Evolutionary conservation across 30 jellyfish, hydroid and myxozoan species (phyloP).

Genomic region (Cassiopea xamachana): DNA sequence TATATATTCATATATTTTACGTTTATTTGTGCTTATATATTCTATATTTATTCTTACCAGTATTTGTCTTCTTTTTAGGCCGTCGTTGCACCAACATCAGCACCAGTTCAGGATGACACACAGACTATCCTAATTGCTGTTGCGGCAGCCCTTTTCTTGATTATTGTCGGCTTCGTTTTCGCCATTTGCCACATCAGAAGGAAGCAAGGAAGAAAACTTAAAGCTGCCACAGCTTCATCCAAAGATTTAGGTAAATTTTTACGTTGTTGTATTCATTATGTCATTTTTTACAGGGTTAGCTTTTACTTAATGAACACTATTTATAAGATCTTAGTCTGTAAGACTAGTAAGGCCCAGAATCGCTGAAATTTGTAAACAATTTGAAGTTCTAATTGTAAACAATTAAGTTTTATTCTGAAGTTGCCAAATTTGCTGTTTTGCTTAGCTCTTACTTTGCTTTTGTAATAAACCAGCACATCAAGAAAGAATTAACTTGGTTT

Average conservation of each 20-base stretch:
- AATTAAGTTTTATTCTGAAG: too few relatives aligned
- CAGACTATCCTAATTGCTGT: constrained; percentile 66
- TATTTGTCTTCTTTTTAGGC: constrained; percentile 14
- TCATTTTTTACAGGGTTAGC: neutral
- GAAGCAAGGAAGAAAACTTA: constrained; percentile 73
- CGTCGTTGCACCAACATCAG: constrained; percentile 30
- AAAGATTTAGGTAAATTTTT: constrained; percentile 51
- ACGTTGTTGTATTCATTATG: neutral
- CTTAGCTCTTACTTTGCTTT: too few relatives aligned
- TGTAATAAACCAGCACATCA: too few relatives aligned
- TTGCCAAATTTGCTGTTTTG: too few relatives aligned
- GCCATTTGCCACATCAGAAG: constrained; percentile 65
- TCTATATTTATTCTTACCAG: neutral
- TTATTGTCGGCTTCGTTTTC: constrained; percentile 62
- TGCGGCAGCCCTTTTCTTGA: constrained; percentile 68
- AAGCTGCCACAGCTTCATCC: constrained; percentile 86
- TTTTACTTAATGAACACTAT: too few relatives aligned
- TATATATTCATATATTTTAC: too few relatives aligned
- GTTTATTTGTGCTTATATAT: neutral
- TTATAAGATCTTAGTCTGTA: too few relatives aligned
- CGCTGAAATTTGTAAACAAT: too few relatives aligned
- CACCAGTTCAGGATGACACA: constrained; percentile 52
- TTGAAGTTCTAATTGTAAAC: too few relatives aligned
- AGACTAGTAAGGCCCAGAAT: too few relatives aligned
- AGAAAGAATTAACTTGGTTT: too few relatives aligned